Evolutionary conservation across 2,113 vertebrate species (phyloP), one percentile per base, ranked within the genome.

Genomic region (Lamprologus callipterus): DNA sequence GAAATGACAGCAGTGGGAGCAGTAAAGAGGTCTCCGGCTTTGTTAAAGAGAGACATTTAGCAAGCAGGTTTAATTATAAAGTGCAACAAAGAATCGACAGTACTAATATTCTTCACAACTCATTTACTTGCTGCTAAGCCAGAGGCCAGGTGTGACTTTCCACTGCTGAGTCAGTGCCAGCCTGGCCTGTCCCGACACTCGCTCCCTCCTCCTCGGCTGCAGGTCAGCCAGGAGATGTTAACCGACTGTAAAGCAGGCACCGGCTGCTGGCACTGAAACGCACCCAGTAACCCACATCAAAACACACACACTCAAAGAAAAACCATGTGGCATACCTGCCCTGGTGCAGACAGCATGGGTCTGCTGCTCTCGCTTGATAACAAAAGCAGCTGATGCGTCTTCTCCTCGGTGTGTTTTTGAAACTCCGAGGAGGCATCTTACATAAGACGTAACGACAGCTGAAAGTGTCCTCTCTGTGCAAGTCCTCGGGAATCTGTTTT

Each of bases 81-180:
- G 65, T 68, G 88, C 55, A 42, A 91, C 91, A 85, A 82, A 93
- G 86, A 57, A 91, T 73, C 88, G 31, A 90, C 75, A 90, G 93
- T 60, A 57, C 84, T 86, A 82, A 89, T 88, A 85, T 82, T 87
- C 83, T 65, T 91, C 80, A 86, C 83, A 93, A 90, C 45, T 93
- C 85, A 85, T 93, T 90, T 85, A 75, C 14, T 79, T 2, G 19
- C 45, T 9, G 54, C 83, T 35, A 26, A 87, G 79, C 88, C 85
- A 82, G 55, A 89, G 65, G 81, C 90, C 86, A 92, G 94, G 94
- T 95, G 94, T 94, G 95, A 94, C 68, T 94, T 95, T 94, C 94
- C 94, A 94, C 83, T 80, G 90, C 60, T 81, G 78, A 88, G 70
- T 42, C 84, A 57, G 40, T 89, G 92, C 80, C 90, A 93, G 91